phyloP scores from a whole-genome alignment of 1,140 invertebrate species.

The Cyphomyrmex costatus region DNA sequence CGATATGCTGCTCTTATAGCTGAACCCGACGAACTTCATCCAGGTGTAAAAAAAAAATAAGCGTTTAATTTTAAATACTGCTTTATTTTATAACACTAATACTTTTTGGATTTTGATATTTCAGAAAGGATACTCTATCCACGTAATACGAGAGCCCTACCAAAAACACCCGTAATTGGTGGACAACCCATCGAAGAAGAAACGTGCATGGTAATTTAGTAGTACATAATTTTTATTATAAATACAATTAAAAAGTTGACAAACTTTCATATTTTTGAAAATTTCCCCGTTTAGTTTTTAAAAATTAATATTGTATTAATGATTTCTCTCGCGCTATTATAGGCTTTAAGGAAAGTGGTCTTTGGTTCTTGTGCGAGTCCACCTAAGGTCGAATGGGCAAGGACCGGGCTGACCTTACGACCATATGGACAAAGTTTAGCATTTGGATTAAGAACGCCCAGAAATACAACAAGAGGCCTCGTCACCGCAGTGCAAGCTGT shows the following conservation, averaged over 20 bases:
- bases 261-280: not conserved
- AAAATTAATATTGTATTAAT: conserved; percentile 10
- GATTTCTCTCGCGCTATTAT: conserved; percentile 11
- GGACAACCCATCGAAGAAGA: conserved; percentile 90
- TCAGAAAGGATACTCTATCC: conserved; percentile 87
- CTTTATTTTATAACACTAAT: conserved; percentile 6
- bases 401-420: conserved; percentile 88
- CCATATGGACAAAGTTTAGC: conserved; percentile 87
- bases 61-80: not conserved
- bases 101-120: conserved; percentile 68
- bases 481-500: conserved; percentile 90
- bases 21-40: conserved; percentile 83
- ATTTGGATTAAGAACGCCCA: conserved; percentile 88
- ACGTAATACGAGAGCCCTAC: conserved; percentile 82
- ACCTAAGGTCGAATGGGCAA: conserved; percentile 89
- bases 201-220: conserved; percentile 88
- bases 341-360: conserved; percentile 88
- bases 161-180: conserved; percentile 85
- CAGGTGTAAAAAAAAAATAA: conserved; percentile 79
- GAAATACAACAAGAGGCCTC: conserved; percentile 89
- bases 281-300: not conserved
- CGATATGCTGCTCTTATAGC: conserved; percentile 83
- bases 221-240: not conserved
- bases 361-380: conserved; percentile 89
- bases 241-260: conserved; percentile 6